These are phyloP conservation scores for Idaea biselata DNA, from an alignment of 2,888 invertebrate species.

Conservation along the genomic window DNA sequence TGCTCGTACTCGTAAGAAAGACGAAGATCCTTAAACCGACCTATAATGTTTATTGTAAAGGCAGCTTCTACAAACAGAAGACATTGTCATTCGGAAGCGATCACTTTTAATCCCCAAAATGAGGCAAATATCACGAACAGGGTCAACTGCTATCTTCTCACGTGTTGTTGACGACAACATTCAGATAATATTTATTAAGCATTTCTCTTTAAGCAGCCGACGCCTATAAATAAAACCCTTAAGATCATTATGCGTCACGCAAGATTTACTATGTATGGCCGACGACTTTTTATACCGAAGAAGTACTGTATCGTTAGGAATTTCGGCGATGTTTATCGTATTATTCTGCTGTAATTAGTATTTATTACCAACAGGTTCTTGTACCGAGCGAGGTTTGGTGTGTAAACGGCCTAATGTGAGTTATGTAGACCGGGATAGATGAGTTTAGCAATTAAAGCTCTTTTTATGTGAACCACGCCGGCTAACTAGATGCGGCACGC, in stretches of 20 bases:
- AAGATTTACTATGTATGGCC: constrained; percentile 73
- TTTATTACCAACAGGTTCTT: constrained; percentile 67
- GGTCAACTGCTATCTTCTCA: constrained; percentile 79
- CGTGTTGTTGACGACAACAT: constrained; percentile 76
- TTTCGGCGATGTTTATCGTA: constrained; percentile 71
- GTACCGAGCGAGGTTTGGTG: constrained; percentile 55
- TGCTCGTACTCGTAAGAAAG: constrained; percentile 46
- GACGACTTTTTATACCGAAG: constrained; percentile 44
- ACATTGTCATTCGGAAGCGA: constrained; percentile 62
- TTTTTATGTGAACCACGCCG: constrained; percentile 62
- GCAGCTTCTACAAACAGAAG: constrained; percentile 70
- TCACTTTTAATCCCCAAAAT: constrained; percentile 75
- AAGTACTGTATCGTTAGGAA: constrained; percentile 58
- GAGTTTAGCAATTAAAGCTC: constrained; percentile 73
- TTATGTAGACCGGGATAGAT: constrained; percentile 64
- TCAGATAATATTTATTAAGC: constrained; percentile 80
- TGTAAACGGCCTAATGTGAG: constrained; percentile 65
- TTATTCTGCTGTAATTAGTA: constrained; percentile 79
- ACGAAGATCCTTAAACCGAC: constrained; percentile 53
- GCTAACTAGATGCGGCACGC: constrained; percentile 58
- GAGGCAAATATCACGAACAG: constrained; percentile 78
- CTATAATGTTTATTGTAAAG: constrained; percentile 67
- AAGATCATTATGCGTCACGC: constrained; percentile 73
- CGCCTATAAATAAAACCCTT: constrained; percentile 71
- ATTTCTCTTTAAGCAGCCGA: constrained; percentile 69